phyloP scores from a whole-genome alignment of 2,888 invertebrate species.

The Dolichomitus sp. region DNA sequence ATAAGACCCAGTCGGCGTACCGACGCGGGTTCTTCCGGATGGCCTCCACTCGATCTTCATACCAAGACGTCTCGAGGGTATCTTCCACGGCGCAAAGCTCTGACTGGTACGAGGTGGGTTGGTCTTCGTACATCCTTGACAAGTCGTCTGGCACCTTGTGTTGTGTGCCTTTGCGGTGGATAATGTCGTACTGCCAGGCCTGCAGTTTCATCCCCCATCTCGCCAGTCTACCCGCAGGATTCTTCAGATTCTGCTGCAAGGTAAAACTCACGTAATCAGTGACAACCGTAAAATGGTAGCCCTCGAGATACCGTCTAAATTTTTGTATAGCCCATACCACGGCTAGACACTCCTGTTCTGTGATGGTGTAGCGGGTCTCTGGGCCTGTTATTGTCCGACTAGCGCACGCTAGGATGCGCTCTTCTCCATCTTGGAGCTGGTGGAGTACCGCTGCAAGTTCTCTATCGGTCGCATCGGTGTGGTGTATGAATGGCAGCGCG shows the following conservation, averaged over 20 bases:
- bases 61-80: not conserved
- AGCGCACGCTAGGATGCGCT: conserved; percentile 64
- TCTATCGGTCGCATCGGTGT: conserved; percentile 67
- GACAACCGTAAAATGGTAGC: conserved; percentile 71
- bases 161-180: conserved; percentile 4
- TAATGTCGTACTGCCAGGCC: conserved; percentile 44
- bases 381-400: conserved; percentile 55
- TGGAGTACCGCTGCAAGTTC: conserved; percentile 61
- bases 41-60: not conserved
- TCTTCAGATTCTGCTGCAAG: conserved; percentile 70
- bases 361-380: conserved; percentile 63
- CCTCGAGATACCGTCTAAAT: conserved; percentile 72
- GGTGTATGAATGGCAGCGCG: conserved; percentile 50
- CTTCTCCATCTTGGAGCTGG: conserved; percentile 45
- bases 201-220: conserved; percentile 59
- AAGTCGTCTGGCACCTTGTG: conserved; percentile 59
- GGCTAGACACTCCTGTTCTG: conserved; percentile 72
- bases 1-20: conserved; percentile 44
- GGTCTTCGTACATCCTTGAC: conserved; percentile 47
- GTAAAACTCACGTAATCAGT: conserved; percentile 72
- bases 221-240: conserved; percentile 62
- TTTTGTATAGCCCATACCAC: conserved; percentile 69
- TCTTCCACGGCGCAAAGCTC: not conserved
- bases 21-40: not conserved
- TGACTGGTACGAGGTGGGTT: not conserved